Conservation (phyloP, 2,888 invertebrate species). For the Orthosia gothica region DNA sequence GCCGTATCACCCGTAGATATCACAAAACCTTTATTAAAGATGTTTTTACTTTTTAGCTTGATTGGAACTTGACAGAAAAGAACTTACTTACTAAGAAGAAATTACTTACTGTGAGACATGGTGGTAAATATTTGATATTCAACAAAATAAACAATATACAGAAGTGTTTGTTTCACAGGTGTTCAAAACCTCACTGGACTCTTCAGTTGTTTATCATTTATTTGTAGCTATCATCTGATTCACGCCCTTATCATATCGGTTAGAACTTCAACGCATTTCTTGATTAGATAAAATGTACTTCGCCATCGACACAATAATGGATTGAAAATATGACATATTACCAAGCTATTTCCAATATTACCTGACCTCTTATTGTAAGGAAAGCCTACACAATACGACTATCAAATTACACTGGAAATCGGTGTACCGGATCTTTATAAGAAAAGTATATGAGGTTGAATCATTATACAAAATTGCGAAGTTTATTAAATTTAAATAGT, state of each 20-base stretch:
- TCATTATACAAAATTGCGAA: background rate
- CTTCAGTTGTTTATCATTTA: constrained; percentile 68
- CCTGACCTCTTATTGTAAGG: background rate
- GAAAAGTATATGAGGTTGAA: background rate
- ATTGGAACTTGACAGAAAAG: background rate
- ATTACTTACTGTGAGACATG: constrained; percentile 75
- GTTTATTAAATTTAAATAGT: too few relatives aligned
- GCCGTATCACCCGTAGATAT: background rate
- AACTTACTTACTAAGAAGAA: too few relatives aligned
- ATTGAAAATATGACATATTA: constrained; percentile 16
- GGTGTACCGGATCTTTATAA: constrained; percentile 8
- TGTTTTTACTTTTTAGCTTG: background rate
- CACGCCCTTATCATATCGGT: constrained; percentile 69
- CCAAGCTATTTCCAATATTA: background rate
- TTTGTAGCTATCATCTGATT: constrained; percentile 71
- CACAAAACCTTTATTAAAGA: background rate
- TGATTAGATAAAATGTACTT: constrained; percentile 72
- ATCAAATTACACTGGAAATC: background rate
- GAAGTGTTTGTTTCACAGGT: constrained; percentile 48
- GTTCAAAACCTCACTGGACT: constrained; percentile 59
- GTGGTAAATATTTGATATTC: constrained; percentile 21
- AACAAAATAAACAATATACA: constrained; percentile 43
- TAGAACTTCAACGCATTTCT: constrained; percentile 66
- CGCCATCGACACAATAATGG: constrained; percentile 26
- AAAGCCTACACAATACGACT: background rate